Evolutionary conservation across 1,140 invertebrate genomes (phyloP).

Genomic region (Drosophila serrata): DNA sequence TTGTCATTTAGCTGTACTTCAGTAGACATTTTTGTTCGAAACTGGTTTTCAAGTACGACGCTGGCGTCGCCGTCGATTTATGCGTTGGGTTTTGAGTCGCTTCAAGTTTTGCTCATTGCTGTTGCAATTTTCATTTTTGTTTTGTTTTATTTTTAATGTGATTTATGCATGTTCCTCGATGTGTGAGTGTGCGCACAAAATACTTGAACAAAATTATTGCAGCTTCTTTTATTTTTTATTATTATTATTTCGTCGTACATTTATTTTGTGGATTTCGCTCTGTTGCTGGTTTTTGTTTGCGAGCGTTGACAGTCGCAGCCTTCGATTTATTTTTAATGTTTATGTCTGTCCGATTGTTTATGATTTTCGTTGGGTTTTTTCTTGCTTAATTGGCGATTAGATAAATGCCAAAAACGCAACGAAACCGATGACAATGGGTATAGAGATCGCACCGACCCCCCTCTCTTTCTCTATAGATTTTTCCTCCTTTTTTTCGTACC

Average conservation of each 20-base stretch:
- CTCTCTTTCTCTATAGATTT: not conserved
- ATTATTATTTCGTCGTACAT: conserved; percentile 11
- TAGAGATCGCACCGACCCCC: conserved; percentile 22
- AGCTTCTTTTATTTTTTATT: conserved; percentile 65
- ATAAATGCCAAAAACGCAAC: conserved; percentile 64
- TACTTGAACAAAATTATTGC: conserved; percentile 80
- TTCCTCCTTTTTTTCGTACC: conserved; percentile 12
- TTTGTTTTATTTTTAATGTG: conserved; percentile 83
- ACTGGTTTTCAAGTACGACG: conserved; percentile 83
- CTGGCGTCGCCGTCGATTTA: conserved; percentile 58
- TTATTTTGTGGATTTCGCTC: conserved; percentile 16
- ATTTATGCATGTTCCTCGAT: conserved; percentile 76
- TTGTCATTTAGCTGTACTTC: conserved; percentile 72
- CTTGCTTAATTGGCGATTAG: conserved; percentile 78
- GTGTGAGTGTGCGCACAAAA: conserved; percentile 57
- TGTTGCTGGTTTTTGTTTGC: conserved; percentile 30
- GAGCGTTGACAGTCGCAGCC: conserved; percentile 70
- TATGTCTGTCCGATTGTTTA: conserved; percentile 82
- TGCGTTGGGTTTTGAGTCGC: conserved; percentile 64
- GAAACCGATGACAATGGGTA: conserved; percentile 37
- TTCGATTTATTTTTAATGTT: conserved; percentile 84
- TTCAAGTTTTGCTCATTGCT: conserved; percentile 53
- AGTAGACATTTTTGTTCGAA: conserved; percentile 68
- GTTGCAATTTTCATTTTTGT: conserved; percentile 80
- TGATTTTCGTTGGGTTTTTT: conserved; percentile 68